Evolutionary conservation across 2,888 invertebrate genomes (phyloP), one percentile per base, ranked within the genome.

Genomic region (Brachynemurus nebulosus): DNA sequence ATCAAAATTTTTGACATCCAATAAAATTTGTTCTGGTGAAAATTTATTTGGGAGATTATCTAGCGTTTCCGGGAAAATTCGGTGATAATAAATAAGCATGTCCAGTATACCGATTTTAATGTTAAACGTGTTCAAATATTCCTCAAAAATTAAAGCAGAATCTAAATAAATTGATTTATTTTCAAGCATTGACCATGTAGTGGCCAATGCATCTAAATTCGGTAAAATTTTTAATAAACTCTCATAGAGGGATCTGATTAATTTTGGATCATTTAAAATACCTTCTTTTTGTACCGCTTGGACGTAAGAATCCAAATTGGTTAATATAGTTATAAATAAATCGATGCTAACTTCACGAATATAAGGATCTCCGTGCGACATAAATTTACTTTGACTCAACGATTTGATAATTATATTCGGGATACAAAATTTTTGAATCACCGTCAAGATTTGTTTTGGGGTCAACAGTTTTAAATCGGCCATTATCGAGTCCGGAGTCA

Each of bases 11-110:
- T 42, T n/a, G 48, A 35, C 21, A 44, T 48, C 47, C 30, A 44
- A 25, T 8, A 56, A 42, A 23, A 58, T 48, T 5, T 52, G 45
- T 17, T 47, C 47, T 12, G 57, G 40, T 42, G 54, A 50, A 3
- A 55, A 44, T 17, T 48, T 47, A 17, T 18, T 40, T 44, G 33
- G 45, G 4, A 60, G 43, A 45, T 48, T 50, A 30, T 69, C 66
- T 23, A 76, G 58, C 36, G 74, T 60, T 52, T 70, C 66, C 42
- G 77, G 69, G 45, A 71, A 72, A 43, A 70, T 56, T 40, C 64
- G 66, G 30, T 71, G 60, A 46, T 72, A 73, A 44, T 66, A 60
- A 44, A 72, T 60, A 59, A 79, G 67, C 54, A 76, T 67, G 18
- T 74, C 69, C 36, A 80, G 59, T 18, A 76, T 61, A 17, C 16